Conservation (phyloP, 2,113 vertebrate species). For the Clarias magur region DNA sequence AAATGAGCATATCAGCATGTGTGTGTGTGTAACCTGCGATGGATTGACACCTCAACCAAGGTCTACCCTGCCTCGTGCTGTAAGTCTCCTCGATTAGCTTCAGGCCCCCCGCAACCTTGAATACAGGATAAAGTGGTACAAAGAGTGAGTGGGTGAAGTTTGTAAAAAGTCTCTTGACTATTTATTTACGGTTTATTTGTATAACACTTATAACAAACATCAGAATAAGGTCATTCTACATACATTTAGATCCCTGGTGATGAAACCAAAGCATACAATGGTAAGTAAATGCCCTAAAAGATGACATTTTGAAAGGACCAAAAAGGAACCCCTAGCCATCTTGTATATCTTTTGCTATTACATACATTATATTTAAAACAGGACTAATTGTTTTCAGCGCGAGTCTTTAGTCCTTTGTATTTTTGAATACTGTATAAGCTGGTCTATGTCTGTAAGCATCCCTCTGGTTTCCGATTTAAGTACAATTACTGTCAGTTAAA, state of each 20-base stretch:
- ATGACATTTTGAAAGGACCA: neutral
- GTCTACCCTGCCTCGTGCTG: no score
- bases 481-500: neutral
- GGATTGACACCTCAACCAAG: no score
- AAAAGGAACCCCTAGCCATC: neutral
- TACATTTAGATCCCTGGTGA: neutral
- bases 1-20: no score
- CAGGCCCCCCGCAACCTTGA: no score
- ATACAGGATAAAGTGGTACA: no score
- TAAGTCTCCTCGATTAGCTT: no score
- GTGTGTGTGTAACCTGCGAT: no score
- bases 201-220: neutral
- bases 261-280: neutral
- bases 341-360: neutral
- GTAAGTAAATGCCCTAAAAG: neutral
- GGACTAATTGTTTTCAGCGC: neutral
- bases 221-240: neutral
- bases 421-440: no score
- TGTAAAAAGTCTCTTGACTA: neutral
- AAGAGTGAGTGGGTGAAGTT: no score
- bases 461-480: neutral
- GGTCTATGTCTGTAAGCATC: neutral
- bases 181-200: neutral
- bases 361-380: neutral
- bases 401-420: neutral